Conservation (phyloP, 1,140 invertebrate species). For the Brachystomella parvula region DNA sequence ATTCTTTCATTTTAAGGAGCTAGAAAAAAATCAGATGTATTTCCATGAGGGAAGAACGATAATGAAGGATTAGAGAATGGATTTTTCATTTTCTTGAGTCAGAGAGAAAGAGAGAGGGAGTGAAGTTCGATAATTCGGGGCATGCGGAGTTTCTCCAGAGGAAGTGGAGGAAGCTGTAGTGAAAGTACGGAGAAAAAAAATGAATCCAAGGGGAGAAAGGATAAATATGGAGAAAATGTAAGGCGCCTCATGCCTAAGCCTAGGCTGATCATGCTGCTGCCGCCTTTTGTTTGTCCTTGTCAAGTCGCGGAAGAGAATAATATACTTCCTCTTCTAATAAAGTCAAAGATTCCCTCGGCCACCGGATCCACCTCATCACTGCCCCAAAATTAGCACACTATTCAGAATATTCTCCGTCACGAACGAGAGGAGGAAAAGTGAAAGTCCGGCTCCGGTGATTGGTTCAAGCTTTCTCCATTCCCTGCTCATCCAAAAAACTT, state of each 20-base stretch:
- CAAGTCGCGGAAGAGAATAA: conserved; percentile 1
- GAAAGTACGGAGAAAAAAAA: background rate
- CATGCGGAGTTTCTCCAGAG: background rate
- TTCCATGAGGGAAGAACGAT: too few relatives aligned
- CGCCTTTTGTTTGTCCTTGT: background rate
- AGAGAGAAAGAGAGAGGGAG: background rate
- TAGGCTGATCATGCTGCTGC: background rate
- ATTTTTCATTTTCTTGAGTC: too few relatives aligned
- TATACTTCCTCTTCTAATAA: conserved; percentile 2
- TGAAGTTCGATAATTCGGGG: conserved; percentile 1
- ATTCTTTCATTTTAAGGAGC: too few relatives aligned
- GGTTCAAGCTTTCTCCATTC: background rate
- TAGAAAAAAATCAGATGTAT: too few relatives aligned
- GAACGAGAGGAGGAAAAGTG: background rate
- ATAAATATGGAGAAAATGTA: background rate
- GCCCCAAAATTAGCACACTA: background rate
- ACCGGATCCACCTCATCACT: background rate
- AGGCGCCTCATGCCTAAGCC: too few relatives aligned
- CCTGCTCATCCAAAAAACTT: background rate
- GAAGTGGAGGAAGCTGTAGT: background rate
- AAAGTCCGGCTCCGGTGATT: background rate
- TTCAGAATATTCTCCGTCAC: background rate
- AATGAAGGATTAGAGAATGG: too few relatives aligned
- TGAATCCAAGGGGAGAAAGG: background rate
- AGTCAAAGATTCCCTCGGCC: background rate